Conservation (phyloP, 53 echinoderm and acorn worm species). For the Echinometra lucunter region DNA sequence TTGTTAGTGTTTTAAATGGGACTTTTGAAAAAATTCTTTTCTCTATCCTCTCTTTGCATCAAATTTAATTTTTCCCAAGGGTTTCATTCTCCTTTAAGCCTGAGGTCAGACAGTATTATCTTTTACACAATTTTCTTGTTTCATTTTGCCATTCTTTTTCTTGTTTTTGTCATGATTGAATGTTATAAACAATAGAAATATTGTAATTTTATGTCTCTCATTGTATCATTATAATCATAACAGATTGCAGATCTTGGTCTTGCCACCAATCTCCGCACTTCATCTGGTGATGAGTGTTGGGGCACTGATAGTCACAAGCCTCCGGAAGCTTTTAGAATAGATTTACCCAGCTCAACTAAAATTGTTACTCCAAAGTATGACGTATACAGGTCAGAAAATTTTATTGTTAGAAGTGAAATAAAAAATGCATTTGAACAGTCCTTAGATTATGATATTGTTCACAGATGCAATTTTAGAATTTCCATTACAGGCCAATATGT, state of each 20-base stretch:
- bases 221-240: neutral
- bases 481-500: neutral
- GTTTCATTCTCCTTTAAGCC: no score
- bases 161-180: no score
- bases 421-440: neutral
- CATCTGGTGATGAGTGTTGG: neutral
- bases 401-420: no score
- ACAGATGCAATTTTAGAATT: neutral
- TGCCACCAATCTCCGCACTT: neutral
- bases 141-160: no score
- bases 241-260: conserved; percentile 54
- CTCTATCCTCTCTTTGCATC: no score
- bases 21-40: no score
- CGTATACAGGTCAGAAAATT: conserved; percentile 32
- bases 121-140: no score
- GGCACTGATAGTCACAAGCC: conserved; percentile 28
- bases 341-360: neutral
- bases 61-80: no score
- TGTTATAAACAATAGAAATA: no score
- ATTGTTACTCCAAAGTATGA: conserved; percentile 5
- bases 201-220: neutral
- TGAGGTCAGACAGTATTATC: no score
- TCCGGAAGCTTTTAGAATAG: conserved; percentile 18
- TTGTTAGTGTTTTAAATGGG: no score
- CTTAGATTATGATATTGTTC: neutral